A percentile compares a stretch with the other conserved stretches of the same genome.
Evolutionary conservation across 2,797 vertebrate genomes (phyloP).

Genomic region (Trachurus trachurus): DNA sequence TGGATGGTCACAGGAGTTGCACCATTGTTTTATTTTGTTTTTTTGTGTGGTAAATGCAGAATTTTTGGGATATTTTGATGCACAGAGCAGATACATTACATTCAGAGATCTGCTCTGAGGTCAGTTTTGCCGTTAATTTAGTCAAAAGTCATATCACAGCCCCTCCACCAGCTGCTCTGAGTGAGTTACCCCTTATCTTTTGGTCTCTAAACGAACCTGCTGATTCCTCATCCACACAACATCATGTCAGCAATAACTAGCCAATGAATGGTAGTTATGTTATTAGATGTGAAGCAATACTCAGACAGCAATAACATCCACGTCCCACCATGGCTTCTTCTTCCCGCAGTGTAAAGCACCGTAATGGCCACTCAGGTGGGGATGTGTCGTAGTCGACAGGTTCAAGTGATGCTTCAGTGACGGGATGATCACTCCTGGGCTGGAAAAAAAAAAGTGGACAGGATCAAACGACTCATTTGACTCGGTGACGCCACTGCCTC

Average conservation of each 20-base stretch:
- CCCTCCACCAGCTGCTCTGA: slow-evolving; percentile 62
- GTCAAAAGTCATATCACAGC: not conserved
- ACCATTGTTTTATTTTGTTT: not conserved
- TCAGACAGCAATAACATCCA: slow-evolving; percentile 88
- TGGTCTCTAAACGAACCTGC: slow-evolving; percentile 17
- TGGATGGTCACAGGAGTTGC: slow-evolving; percentile 38
- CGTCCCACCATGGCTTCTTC: slow-evolving; percentile 65
- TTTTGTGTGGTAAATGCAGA: not conserved
- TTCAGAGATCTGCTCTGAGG: slow-evolving; percentile 17
- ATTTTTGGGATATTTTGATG: not conserved
- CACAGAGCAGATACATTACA: not conserved
- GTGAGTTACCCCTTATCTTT: slow-evolving; percentile 18
- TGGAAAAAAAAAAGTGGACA: slow-evolving; percentile 29
- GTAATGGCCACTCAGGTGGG: slow-evolving; percentile 17
- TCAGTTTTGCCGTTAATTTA: slow-evolving; percentile 1
- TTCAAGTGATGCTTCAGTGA: slow-evolving; percentile 46
- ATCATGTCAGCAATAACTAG: slow-evolving; percentile 84
- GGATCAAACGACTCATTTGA: slow-evolving; percentile 56
- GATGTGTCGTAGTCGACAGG: slow-evolving; percentile 25
- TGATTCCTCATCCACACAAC: slow-evolving; percentile 29
- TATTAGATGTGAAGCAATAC: slow-evolving; percentile 86
- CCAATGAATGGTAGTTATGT: slow-evolving; percentile 71
- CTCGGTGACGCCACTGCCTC: slow-evolving; percentile 71
- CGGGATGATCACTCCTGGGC: slow-evolving; percentile 37
- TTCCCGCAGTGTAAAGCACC: slow-evolving; percentile 39